These are phyloP conservation scores for Probaryconus sp. DNA, from an alignment of 1,140 invertebrate genomes.

Conservation along the genomic window DNA sequence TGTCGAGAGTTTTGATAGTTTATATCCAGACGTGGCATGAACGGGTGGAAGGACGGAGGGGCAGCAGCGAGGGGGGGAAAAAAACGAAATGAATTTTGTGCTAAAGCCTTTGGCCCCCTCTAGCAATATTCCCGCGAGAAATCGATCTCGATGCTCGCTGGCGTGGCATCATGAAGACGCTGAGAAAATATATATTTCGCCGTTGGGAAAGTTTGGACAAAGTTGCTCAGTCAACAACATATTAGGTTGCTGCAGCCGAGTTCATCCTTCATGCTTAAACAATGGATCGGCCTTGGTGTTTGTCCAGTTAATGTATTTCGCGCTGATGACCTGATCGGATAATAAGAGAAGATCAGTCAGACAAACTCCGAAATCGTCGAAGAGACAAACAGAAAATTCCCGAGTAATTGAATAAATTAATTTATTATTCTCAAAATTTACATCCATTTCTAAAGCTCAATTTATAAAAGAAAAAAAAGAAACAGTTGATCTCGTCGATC, in stretches of 20 bases:
- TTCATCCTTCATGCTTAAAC: constrained; percentile 48
- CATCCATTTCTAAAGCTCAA: too few species aligned
- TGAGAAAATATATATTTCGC: constrained; percentile 53
- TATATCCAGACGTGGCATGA: constrained; percentile 26
- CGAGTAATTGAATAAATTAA: too few species aligned
- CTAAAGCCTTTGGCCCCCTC: constrained; percentile 23
- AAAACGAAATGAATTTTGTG: constrained; percentile 46
- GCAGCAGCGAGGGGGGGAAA: neutral
- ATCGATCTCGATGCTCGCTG: constrained; percentile 45
- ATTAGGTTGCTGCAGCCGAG: constrained; percentile 37
- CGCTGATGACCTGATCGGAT: constrained; percentile 35
- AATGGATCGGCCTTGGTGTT: constrained; percentile 29
- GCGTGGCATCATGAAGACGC: constrained; percentile 44
- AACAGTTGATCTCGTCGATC: too few species aligned
- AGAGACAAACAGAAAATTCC: too few species aligned
- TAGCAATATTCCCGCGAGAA: constrained; percentile 50
- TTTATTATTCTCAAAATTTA: too few species aligned
- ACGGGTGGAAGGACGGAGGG: constrained; percentile 1
- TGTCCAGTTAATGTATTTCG: constrained; percentile 50
- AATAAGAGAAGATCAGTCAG: too few species aligned
- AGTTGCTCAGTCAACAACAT: constrained; percentile 52
- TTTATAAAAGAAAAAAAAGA: too few species aligned
- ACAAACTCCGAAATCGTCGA: too few species aligned
- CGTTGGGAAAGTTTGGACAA: constrained; percentile 55
- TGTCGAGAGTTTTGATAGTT: constrained; percentile 40